These are phyloP conservation scores for Amphipyra berbera DNA, from an alignment of 2,888 invertebrate genomes.

Conservation along the genomic window DNA sequence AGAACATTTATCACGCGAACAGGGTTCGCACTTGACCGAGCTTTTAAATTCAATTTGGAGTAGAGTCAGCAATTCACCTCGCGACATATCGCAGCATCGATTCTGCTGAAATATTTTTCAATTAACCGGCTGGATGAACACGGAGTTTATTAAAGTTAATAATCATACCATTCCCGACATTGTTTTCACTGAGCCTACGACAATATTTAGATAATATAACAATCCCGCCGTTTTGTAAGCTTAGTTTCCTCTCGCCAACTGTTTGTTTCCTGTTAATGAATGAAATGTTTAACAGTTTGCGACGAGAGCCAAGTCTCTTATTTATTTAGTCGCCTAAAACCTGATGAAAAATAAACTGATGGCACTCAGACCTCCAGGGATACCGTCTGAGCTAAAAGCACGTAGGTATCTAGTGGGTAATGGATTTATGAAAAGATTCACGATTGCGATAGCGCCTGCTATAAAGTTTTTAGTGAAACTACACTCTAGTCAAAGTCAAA, in stretches of 20 bases:
- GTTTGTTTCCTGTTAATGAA: slow-evolving; percentile 63
- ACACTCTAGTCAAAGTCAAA: too few relatives aligned
- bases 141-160: slow-evolving; percentile 68
- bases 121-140: slow-evolving; percentile 67
- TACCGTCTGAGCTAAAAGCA: slow-evolving; percentile 22
- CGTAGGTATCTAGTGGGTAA: slow-evolving; percentile 34
- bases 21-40: slow-evolving; percentile 36
- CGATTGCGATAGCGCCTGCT: slow-evolving; percentile 19
- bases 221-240: slow-evolving; percentile 56
- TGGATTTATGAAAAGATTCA: slow-evolving; percentile 50
- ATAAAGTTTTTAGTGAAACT: slow-evolving; percentile 30
- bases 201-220: slow-evolving; percentile 61
- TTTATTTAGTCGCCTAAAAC: slow-evolving; percentile 55
- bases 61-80: slow-evolving; percentile 45
- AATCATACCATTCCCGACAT: slow-evolving; percentile 53
- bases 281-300: slow-evolving; percentile 59
- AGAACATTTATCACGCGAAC: slow-evolving; percentile 43
- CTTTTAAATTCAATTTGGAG: slow-evolving; percentile 49
- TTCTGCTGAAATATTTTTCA: slow-evolving; percentile 69
- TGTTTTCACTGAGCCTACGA: slow-evolving; percentile 52
- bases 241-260: slow-evolving; percentile 67
- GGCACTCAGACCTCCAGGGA: slow-evolving; percentile 24
- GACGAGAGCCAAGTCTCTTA: slow-evolving; percentile 42
- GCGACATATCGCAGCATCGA: slow-evolving; percentile 54
- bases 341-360: slow-evolving; percentile 55